Base-by-base conservation (phyloP, 2,797 vertebrate genomes). In the Chiroxiphia lanceolata region DNA sequence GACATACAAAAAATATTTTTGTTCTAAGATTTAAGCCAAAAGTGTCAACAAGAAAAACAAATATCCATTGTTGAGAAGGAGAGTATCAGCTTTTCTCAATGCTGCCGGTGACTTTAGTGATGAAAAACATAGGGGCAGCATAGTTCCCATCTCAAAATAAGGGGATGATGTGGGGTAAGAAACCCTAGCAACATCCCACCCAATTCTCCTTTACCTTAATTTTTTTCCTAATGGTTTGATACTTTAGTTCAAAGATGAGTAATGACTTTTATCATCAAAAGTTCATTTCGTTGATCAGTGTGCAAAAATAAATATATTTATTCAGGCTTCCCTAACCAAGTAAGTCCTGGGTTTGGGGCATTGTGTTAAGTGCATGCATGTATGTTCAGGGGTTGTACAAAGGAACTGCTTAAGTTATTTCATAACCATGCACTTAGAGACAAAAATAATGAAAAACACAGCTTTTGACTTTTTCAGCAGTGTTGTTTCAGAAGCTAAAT, bases 311-410 rank as follows among this genome's bases (percentile, higher is more conserved):
- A 70, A 50, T 40, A 63, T 18, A 10, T 48, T n/a, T n/a, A 44
- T 61, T 77, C 16, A 51, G 9, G 19, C 11, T 81, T 74, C 23
- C 15, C 11, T 44, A 74, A 78, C 5, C n/a, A 72, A 19, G 15
- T 20, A 63, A 15, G 9, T 65, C 56, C 56, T 38, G 42, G 8
- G 11, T 5, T 22, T 59, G 29, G 6, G 33, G 4, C 23, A 51
- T 50, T 15, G 14, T 3, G 2, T 9, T 87, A 27, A 68, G 29
- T 22, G 6, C 16, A 10, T 27, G 11, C 2, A 0, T 61, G 3
- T 60, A 38, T 59, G 15, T 63, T 85, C 27, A 23, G 38, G 4
- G 2, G 3, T 27, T 53, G 21, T 48, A n/a, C 19, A 63, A 78
- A 67, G 36, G 13, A 56, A 47, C 34, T 83, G 5, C 18, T 72